Evolutionary conservation across 2,888 invertebrate genomes (phyloP).

Genomic region (Pristionchus exspectatus): DNA sequence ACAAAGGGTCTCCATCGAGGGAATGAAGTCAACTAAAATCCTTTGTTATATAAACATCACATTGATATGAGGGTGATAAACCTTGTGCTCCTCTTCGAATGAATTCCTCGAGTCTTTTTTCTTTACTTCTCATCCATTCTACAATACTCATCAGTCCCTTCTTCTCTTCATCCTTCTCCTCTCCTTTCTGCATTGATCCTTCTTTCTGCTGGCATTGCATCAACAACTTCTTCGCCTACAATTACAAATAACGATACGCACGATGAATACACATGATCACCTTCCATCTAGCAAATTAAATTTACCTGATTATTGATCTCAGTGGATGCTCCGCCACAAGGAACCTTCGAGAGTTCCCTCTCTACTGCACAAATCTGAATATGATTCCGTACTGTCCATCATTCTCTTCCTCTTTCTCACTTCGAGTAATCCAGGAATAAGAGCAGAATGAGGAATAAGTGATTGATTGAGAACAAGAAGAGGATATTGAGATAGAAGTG

Average conservation of each 20-base stretch:
- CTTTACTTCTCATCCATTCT: slow-evolving; percentile 13
- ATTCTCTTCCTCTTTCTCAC: neutral
- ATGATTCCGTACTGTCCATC: neutral
- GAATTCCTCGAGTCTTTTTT: neutral
- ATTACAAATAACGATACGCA: neutral
- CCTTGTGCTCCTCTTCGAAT: neutral
- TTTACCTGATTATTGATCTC: slow-evolving; percentile 22
- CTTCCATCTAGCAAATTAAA: neutral
- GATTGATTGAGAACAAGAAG: slow-evolving; percentile 4
- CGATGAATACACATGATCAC: neutral
- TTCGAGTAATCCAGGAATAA: slow-evolving; percentile 34
- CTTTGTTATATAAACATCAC: neutral
- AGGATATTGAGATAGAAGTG: slow-evolving; percentile 10
- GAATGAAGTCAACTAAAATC: neutral
- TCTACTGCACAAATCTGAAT: slow-evolving; percentile 25
- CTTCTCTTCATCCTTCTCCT: neutral
- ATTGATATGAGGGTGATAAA: neutral
- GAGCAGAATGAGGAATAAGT: slow-evolving; percentile 24
- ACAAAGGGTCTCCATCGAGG: slow-evolving; percentile 28
- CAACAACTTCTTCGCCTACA: slow-evolving; percentile 44
- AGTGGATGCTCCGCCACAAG: neutral
- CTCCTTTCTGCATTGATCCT: neutral
- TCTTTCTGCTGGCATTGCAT: neutral
- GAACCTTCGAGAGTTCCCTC: neutral
- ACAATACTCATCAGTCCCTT: slow-evolving; percentile 18